Base-by-base conservation (phyloP, 2,113 vertebrate genomes). In the Patagioenas fasciata region DNA sequence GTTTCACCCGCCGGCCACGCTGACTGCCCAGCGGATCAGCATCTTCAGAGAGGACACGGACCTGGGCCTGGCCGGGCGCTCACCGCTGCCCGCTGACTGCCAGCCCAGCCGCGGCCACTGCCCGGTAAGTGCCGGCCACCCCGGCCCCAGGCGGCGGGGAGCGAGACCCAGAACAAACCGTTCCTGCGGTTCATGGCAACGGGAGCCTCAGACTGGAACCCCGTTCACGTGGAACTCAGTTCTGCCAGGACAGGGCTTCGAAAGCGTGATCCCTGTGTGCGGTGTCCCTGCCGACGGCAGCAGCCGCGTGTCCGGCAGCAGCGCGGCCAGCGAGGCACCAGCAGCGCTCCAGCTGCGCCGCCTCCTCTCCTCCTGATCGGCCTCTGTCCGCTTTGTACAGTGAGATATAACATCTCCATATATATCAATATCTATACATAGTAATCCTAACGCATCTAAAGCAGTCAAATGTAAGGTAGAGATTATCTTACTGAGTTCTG, bases 21-120 rank as follows among this genome's bases (percentile, higher is more conserved):
- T 99, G 95, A 99, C 98, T 20, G 99, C 99, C 58, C 99, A 98
- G 71, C 98, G 98, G 93, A 99, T 99, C 96, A 99, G 99, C 42
- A 97, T 99, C 4, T 98, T 99, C 96, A 97, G 98, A 83, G 99
- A 99, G 77, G 97, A 98, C 13, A 96, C 71, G 60, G 86, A 80
- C 29, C 98, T 97, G 91, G 97, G 97, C 18, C 91, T 98, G 7
- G 9, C 83, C 2, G 87, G 97, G 5, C 88, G 51, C 74, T 87
- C 88, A 25, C 51, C 98, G 31, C 95, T 97, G 60, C 97, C 97
- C 80, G 77, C 93, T 3, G 93, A 98, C 31, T 96, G 73, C 75
- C 96, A 88, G 79, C 65, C 96, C 1, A 96, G 92, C 23, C 96
- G 96, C 78, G 87, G 51, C 51, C 15, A 26, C 51, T 53, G 51